Evolutionary conservation across 2,888 invertebrate genomes (phyloP).

Genomic region (Catocala nupta): DNA sequence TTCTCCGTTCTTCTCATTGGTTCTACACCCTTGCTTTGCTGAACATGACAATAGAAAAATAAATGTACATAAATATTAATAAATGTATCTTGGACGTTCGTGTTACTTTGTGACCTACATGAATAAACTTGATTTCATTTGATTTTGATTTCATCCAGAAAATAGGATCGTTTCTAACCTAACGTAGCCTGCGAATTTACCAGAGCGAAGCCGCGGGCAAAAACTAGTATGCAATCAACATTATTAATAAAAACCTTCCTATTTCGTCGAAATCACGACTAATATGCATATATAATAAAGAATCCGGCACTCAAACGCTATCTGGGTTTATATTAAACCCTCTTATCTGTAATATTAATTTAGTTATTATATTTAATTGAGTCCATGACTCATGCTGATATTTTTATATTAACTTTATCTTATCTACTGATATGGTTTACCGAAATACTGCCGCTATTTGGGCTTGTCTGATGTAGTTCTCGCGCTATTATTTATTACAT

Average conservation of each 20-base stretch:
- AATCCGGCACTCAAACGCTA: slow-evolving; percentile 56
- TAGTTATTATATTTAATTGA: slow-evolving; percentile 67
- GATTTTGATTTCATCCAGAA: too few relatives aligned
- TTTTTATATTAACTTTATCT: not conserved
- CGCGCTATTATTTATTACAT: too few relatives aligned
- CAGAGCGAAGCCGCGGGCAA: too few relatives aligned
- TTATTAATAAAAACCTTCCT: slow-evolving; percentile 7
- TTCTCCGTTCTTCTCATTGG: too few relatives aligned
- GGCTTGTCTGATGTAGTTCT: not conserved
- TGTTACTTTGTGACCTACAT: too few relatives aligned
- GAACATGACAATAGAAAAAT: too few relatives aligned
- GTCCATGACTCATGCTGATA: slow-evolving; percentile 9
- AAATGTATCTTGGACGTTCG: too few relatives aligned
- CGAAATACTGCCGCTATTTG: not conserved
- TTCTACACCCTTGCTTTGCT: too few relatives aligned
- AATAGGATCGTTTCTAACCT: too few relatives aligned
- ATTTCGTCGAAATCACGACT: slow-evolving; percentile 34
- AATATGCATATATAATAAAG: slow-evolving; percentile 13
- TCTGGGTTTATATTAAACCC: slow-evolving; percentile 66
- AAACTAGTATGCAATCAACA: not conserved
- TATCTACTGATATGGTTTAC: not conserved
- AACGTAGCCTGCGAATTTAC: too few relatives aligned
- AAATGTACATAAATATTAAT: too few relatives aligned
- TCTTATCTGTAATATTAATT: slow-evolving; percentile 74
- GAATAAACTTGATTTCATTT: too few relatives aligned